Evolutionary conservation across 2,797 vertebrate species (phyloP), one percentile per base, ranked within the genome.

Genomic region (Coluber constrictor): DNA sequence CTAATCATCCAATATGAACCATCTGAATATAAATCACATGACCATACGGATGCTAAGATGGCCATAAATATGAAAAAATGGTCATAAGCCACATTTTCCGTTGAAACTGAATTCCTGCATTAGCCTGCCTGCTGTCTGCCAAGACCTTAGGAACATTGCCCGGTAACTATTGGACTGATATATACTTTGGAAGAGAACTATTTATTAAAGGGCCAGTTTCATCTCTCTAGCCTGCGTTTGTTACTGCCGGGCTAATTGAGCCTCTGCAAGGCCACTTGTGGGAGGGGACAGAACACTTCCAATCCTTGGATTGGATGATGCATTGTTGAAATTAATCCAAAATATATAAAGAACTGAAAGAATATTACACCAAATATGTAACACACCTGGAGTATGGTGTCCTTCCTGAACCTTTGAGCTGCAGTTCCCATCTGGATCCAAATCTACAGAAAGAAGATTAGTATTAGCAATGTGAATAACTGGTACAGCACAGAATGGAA

Each of bases 361-460:
- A 92, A 3, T 61, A 79, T 4, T 10, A 13, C 6, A 9, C 29
- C 25, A 61, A 61, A 90, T 56, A 7, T 86, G 7, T 27, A 70
- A 91, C 88, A 93, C 94, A 98, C 98, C 97, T 96, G 43, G 98
- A 99, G 92, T 98, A 98, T 0, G 98, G 98, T 0, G 98, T 98
- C 96, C 96, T 98, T 95, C 98, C 98, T 15, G 98, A 98, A 43
- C 98, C 98, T 97, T 99, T 99, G 60, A 98, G 97, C 91, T 98
- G 98, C 6, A 98, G 97, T 88, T 98, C 98, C 98, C 98, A 98
- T 29, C 96, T 97, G 93, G 98, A 98, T 90, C 98, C 98, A 59
- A 95, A 96, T 93, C 98, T 98, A 96, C 63, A 92, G 95, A 97
- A 96, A 90, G 29, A 96, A 29, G 63, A 91, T 12, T 55, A 91